Conservation (phyloP, 1,140 invertebrate genomes). For the Papilio aristodemus region DNA sequence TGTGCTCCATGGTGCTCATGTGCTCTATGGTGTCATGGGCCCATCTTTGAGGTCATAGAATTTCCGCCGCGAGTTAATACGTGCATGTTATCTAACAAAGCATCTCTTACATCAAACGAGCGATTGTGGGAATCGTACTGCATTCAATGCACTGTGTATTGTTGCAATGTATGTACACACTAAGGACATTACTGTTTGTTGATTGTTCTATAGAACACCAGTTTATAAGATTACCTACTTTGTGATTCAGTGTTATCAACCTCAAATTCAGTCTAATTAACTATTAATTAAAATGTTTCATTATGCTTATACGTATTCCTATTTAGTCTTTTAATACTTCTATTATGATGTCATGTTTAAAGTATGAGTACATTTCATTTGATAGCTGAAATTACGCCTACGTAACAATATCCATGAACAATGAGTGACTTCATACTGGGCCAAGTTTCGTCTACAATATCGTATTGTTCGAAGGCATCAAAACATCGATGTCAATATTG, state of each 20-base stretch:
- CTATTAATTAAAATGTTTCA: no score
- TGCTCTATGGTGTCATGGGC: slow-evolving; percentile 19
- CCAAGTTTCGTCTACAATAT: slow-evolving; percentile 8
- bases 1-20: no score
- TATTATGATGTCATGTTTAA: neutral
- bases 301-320: no score
- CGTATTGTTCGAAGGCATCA: slow-evolving; percentile 23
- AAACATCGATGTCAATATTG: slow-evolving; percentile 20
- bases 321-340: no score
- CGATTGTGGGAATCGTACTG: slow-evolving; percentile 57
- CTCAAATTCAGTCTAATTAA: no score
- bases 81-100: slow-evolving; percentile 52
- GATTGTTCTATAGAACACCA: slow-evolving; percentile 9
- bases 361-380: slow-evolving; percentile 4
- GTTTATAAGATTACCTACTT: neutral
- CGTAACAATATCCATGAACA: slow-evolving; percentile 15
- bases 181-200: slow-evolving; percentile 18
- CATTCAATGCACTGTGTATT: slow-evolving; percentile 47
- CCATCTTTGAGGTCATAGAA: slow-evolving; percentile 44
- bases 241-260: no score
- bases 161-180: slow-evolving; percentile 52
- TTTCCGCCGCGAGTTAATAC: slow-evolving; percentile 47
- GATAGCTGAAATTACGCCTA: slow-evolving; percentile 11
- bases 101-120: slow-evolving; percentile 54
- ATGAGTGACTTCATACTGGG: slow-evolving; percentile 23